Base-by-base conservation (phyloP, 1,140 invertebrate genomes). In the Anoplolepis gracilipes region DNA sequence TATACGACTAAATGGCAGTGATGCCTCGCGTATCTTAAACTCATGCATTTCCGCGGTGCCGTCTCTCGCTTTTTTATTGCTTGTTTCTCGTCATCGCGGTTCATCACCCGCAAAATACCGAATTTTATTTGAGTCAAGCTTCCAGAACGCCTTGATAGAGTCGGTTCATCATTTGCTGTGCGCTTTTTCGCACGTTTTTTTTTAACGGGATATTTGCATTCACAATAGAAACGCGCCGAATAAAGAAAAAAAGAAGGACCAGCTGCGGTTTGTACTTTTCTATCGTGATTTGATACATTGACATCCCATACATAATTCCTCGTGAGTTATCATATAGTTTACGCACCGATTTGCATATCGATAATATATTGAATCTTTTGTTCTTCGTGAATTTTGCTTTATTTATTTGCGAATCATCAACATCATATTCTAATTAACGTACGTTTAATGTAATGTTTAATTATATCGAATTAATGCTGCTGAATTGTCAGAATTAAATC, bases 181-280 rank as follows among this genome's bases (percentile, higher is more conserved):
- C 62, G 53, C 57, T 69, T 76, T 4, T 49, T 49, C 16, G 5
- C 13, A 49, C 33, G 36, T 57, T 36, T 36, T 36, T n/a, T n/a
- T 55, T 70, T 61, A 85, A 33, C 82, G 57, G 61, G 67, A 39
- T 57, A 86, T 88, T 86, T 53, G 53, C 70, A 82, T 75, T 88
- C 55, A 70, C 30, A 33, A 81, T 53, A n/a, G 25, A 25, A 42
- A 57, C 28, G 33, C 53, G 33, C 46, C 30, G 39, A 16, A 70
- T 22, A n/a, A n/a, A n/a, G 57, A 64, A 28, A 13, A 13, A 22
- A 30, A 67, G 19, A 7, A 64, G 53, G 7, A 5, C 11, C 55
- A 42, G 16, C 39, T n/a, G 61, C 61, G 19, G 1, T 69, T 49
- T 49, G 10, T 82, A 84, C 49, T 86, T 67, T 84, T 53, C 19